phyloP scores from a whole-genome alignment of 2,888 invertebrate species.

The Prostheceraeus crozeri region DNA sequence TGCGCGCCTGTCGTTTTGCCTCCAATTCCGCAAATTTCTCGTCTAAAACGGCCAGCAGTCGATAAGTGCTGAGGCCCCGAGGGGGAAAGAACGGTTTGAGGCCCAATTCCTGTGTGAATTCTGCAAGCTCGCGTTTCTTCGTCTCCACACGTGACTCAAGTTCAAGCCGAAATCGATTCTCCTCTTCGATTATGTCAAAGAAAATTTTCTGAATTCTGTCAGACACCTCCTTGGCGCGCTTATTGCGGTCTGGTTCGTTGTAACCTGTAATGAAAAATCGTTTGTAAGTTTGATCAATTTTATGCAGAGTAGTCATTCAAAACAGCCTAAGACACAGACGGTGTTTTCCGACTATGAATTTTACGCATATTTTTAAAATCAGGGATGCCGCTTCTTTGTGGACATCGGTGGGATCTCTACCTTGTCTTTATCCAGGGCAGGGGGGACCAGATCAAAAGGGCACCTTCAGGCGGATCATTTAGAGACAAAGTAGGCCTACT shows the following conservation, averaged over 20 bases:
- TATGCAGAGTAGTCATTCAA: too few relatives aligned
- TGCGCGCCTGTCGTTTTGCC: neutral
- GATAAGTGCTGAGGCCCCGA: slow-evolving; percentile 30
- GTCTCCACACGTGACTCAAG: slow-evolving; percentile 34
- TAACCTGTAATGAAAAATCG: too few relatives aligned
- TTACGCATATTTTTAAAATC: too few relatives aligned
- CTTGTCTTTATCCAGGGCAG: too few relatives aligned
- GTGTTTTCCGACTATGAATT: too few relatives aligned
- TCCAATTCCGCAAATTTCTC: neutral
- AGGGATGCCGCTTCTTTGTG: too few relatives aligned
- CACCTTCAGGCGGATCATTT: too few relatives aligned
- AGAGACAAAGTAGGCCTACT: too few relatives aligned
- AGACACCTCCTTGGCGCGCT: slow-evolving; percentile 19
- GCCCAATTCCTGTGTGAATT: slow-evolving; percentile 30
- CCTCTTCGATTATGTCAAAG: slow-evolving; percentile 22
- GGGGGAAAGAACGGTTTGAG: slow-evolving; percentile 37
- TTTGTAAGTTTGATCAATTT: too few relatives aligned
- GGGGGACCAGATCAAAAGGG: too few relatives aligned
- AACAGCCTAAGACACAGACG: too few relatives aligned
- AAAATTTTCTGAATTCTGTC: slow-evolving; percentile 28
- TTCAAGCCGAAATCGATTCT: slow-evolving; percentile 34
- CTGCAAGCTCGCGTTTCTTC: slow-evolving; percentile 33
- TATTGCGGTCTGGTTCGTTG: slow-evolving; percentile 23
- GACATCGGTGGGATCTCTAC: too few relatives aligned
- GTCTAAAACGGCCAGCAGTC: slow-evolving; percentile 30